Conservation (phyloP, 2,113 vertebrate species). For the Hemichromis elongatus region DNA sequence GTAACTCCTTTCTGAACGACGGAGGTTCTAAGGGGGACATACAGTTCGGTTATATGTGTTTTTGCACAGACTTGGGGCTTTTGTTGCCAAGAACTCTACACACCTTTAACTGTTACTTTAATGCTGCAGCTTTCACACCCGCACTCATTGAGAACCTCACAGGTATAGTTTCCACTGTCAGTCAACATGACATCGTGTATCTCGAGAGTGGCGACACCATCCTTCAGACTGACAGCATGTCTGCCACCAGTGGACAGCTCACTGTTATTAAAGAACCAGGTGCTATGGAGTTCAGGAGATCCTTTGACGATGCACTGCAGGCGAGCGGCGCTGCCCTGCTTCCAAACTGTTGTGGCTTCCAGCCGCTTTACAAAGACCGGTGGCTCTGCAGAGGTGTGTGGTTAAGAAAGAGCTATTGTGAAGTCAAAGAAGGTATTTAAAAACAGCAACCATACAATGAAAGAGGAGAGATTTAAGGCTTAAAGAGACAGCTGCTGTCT, state of each 20-base stretch:
- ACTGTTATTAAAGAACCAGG: constrained; percentile 87
- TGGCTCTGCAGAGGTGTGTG: constrained; percentile 75
- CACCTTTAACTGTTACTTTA: constrained; percentile 85
- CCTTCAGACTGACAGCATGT: constrained; percentile 73
- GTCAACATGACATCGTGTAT: constrained; percentile 76
- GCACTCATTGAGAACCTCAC: constrained; percentile 84
- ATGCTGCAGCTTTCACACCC: constrained; percentile 84
- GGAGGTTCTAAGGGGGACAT: constrained; percentile 81
- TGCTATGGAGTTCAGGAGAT: constrained; percentile 84
- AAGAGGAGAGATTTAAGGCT: neutral
- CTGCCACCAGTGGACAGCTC: constrained; percentile 78
- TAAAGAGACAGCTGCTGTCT: neutral
- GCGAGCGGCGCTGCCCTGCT: constrained; percentile 77
- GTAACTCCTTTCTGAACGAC: constrained; percentile 81
- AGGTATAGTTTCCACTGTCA: constrained; percentile 84
- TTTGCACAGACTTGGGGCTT: neutral
- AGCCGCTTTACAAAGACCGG: constrained; percentile 80
- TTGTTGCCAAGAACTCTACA: constrained; percentile 36
- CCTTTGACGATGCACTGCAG: constrained; percentile 87
- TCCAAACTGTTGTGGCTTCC: constrained; percentile 83
- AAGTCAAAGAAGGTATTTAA: neutral
- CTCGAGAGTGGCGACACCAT: constrained; percentile 78
- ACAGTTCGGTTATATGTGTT: neutral
- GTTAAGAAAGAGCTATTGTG: neutral
- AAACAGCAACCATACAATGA: neutral